Evolutionary conservation across 2,797 vertebrate genomes (phyloP).

Genomic region (Epinephelus awoara): DNA sequence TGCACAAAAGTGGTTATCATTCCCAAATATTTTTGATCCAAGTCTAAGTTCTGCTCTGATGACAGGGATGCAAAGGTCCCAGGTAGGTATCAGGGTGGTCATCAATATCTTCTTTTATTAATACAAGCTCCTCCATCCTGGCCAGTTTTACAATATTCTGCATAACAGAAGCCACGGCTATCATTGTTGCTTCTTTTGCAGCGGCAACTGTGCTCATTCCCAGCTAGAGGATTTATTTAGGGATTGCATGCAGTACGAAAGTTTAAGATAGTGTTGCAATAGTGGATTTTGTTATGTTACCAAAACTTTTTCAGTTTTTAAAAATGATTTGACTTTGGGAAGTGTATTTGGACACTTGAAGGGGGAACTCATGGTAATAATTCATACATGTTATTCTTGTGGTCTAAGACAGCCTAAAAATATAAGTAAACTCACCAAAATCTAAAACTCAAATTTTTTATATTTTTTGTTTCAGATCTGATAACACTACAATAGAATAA

Average conservation of each 20-base stretch:
- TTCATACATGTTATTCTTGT: too few species aligned
- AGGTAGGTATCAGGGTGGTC: not conserved
- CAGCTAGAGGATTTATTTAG: not conserved
- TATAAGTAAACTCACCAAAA: too few species aligned
- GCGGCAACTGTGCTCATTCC: not conserved
- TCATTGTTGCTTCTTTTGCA: not conserved
- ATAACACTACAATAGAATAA: too few species aligned
- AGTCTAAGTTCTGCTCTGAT: not conserved
- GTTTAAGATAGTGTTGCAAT: not conserved
- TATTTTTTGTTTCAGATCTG: too few species aligned
- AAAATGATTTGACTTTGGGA: not conserved
- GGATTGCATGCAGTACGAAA: not conserved
- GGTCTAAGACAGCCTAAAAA: too few species aligned
- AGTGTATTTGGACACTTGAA: not conserved
- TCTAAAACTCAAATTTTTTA: too few species aligned
- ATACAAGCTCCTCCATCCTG: not conserved
- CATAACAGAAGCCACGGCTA: not conserved
- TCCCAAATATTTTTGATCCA: not conserved
- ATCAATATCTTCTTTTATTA: not conserved
- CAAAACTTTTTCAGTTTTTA: not conserved
- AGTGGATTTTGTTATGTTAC: not conserved
- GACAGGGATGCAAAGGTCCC: not conserved
- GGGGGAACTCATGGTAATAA: too few species aligned
- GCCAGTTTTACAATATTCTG: not conserved
- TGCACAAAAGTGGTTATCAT: constrained; percentile 37